Conservation (phyloP, 2,797 vertebrate genomes). For the Pyrocephalus nanus region DNA sequence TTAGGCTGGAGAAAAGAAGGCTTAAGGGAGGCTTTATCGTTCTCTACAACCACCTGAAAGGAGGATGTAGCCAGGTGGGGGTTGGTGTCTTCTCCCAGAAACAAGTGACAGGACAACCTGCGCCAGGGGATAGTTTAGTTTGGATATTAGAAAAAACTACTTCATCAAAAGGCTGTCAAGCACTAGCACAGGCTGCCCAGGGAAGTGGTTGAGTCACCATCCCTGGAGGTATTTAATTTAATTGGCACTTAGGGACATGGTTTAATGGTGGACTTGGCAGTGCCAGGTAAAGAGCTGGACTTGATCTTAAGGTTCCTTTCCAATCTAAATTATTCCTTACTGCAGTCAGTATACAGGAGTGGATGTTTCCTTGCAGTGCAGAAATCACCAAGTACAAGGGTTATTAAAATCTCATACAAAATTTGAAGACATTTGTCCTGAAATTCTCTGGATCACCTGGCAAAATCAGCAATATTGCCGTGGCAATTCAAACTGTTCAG, state of each 20-base stretch:
- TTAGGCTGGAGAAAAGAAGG: background rate
- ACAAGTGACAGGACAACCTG: background rate
- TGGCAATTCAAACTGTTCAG: background rate
- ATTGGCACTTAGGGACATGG: background rate
- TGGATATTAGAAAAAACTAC: background rate
- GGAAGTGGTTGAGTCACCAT: background rate
- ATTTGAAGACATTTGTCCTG: background rate
- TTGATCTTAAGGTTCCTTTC: background rate
- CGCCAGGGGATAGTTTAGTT: rapidly evolving
- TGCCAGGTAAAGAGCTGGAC: background rate
- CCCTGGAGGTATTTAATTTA: background rate
- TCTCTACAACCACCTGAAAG: background rate
- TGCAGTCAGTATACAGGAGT: background rate
- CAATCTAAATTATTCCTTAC: background rate
- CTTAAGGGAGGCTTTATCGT: rapidly evolving
- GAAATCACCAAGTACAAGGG: background rate
- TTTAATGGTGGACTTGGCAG: background rate
- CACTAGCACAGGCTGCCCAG: background rate
- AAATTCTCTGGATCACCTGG: background rate
- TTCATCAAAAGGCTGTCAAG: background rate
- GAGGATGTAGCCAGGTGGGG: background rate
- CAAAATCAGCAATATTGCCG: background rate
- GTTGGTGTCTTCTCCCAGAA: background rate
- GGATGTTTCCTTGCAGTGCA: background rate
- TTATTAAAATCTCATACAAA: background rate